Evolutionary conservation across 2,113 vertebrate genomes (phyloP).

Genomic region (human): DNA sequence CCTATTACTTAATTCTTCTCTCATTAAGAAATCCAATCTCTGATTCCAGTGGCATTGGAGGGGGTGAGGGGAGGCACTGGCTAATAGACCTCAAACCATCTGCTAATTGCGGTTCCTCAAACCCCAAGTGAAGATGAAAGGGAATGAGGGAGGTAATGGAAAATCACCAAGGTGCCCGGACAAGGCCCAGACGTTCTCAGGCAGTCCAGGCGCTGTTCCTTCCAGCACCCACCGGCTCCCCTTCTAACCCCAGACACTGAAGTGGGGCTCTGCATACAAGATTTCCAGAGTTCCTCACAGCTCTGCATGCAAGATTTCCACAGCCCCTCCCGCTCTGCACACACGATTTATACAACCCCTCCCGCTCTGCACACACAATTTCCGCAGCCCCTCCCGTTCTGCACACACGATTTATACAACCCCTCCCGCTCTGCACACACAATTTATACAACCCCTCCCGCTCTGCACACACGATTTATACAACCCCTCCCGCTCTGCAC

Average conservation of each 20-base stretch:
- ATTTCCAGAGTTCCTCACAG: too few species aligned
- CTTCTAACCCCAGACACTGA: accelerated
- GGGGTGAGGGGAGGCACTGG: constrained; percentile 73
- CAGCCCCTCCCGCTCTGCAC: too few species aligned
- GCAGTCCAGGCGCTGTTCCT: neutral
- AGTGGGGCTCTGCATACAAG: accelerated
- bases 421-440: too few species aligned
- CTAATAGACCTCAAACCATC: constrained; percentile 84
- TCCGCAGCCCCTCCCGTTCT: accelerated
- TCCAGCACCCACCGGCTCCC: accelerated
- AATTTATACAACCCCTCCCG: accelerated
- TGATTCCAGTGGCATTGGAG: constrained; percentile 80
- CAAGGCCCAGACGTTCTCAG: accelerated
- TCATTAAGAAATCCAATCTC: constrained; percentile 92
- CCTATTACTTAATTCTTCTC: constrained; percentile 88
- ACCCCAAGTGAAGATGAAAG: neutral
- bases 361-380: accelerated
- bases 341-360: too few species aligned
- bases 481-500: too few species aligned
- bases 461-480: too few species aligned
- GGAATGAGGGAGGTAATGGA: neutral
- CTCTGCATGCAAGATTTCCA: accelerated
- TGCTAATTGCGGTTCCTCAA: constrained; percentile 70
- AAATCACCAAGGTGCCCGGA: accelerated
- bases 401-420: accelerated